Evolutionary conservation across 2,888 invertebrate genomes (phyloP), one percentile per base, ranked within the genome.

Genomic region (Sceliomorpha sp.): DNA sequence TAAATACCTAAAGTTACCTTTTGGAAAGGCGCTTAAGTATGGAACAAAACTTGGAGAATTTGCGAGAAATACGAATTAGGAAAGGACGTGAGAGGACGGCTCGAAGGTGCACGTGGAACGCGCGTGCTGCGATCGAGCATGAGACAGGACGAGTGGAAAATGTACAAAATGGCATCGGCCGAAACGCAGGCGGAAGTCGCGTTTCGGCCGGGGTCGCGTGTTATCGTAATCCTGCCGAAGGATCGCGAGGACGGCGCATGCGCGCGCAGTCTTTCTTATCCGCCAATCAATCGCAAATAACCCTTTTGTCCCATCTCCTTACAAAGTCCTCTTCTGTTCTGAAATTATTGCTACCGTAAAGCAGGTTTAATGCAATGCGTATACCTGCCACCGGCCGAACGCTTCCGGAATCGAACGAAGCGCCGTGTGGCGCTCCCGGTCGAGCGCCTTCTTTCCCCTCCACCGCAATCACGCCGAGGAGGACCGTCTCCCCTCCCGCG

Each of bases 361-460:
- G 68, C 68, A 68, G 60, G 60, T 68, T 68, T 68, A 68, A 68
- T 68, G 55, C 60, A 68, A 60, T 62, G 56, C 56, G 68, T 68
- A 59, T 68, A 68, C 68, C 68, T 68, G 68, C 58, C 51, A 62
- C 55, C 31, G 58, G 53, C 60, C 75, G 76, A 77, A 42, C 17
- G 67, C 47, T 72, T 70, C 73, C 77, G 77, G 73, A 75, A 68
- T 71, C 62, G 60, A 53, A 70, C 77, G 77, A 77, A 74, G 70
- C 59, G 53, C 37, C 60, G 63, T 56, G 59, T 64, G 53, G 58
- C 73, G 45, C 45, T 63, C n/a, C n/a, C n/a, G 58, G 67, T 70
- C 70, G 76, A 72, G 72, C 74, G 76, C 36, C 37, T 12, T 0
- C 64, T 12, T 5, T 20, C 5, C 3, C 20, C 5, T 20, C 20